Evolutionary conservation across 2,888 invertebrate genomes (phyloP).

Genomic region (Lasioglossum malachurum): DNA sequence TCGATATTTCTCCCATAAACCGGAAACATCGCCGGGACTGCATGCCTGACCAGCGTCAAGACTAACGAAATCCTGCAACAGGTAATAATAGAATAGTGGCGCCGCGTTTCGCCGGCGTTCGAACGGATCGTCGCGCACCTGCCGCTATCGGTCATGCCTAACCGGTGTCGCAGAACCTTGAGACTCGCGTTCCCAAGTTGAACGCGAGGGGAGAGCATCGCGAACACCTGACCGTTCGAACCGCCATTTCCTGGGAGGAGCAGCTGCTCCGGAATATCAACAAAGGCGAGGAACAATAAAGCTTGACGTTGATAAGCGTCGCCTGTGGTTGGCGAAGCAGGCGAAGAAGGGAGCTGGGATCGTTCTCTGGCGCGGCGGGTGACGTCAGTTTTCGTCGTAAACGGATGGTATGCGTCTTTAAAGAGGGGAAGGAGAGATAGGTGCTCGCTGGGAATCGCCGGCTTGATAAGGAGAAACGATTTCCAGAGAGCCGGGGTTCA

Average conservation of each 20-base stretch:
- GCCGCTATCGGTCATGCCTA: constrained; percentile 37
- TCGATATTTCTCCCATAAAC: not conserved
- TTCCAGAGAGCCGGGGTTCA: not conserved
- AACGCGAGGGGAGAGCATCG: not conserved
- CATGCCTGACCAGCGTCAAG: constrained; percentile 3
- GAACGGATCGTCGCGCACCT: constrained; percentile 50
- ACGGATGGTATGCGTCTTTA: not conserved
- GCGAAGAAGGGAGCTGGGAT: not conserved
- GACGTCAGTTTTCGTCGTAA: constrained; percentile 17
- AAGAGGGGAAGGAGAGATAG: not conserved
- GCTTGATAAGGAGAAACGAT: not conserved
- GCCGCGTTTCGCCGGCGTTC: constrained; percentile 15
- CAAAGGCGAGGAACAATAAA: constrained; percentile 14
- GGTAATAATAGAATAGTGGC: constrained; percentile 45
- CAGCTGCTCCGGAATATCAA: constrained; percentile 28
- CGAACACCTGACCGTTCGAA: not conserved
- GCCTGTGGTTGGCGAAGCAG: not conserved
- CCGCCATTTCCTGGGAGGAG: not conserved
- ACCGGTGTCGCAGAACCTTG: constrained; percentile 38
- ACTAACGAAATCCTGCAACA: not conserved
- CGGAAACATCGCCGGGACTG: not conserved
- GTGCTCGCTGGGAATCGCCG: not conserved
- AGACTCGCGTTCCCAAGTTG: not conserved
- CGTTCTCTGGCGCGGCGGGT: not conserved
- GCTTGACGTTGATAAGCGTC: constrained; percentile 19